These are phyloP conservation scores for Pogonomyrmex californicus DNA, from an alignment of 1,140 invertebrate genomes.

Conservation along the genomic window DNA sequence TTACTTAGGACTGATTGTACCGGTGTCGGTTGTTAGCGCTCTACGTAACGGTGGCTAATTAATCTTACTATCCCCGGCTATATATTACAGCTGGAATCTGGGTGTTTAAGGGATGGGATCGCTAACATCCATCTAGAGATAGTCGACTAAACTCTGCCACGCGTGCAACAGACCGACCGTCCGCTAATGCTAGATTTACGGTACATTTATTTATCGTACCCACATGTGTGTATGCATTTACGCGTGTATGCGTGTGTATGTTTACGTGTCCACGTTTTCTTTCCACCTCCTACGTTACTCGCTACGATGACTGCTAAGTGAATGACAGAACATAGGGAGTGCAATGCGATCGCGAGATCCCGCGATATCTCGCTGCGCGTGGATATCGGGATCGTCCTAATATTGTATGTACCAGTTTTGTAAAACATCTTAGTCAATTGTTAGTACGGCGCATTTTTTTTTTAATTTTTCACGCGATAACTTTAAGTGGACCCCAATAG, in stretches of 20 bases:
- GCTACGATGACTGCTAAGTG: neutral
- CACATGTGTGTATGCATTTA: neutral
- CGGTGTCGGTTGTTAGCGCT: neutral
- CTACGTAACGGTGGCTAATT: neutral
- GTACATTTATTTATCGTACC: neutral
- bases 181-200: conserved; percentile 21
- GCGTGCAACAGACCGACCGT: conserved; percentile 23
- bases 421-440: conserved; percentile 69
- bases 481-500: conserved; percentile 83
- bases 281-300: neutral
- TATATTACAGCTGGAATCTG: neutral
- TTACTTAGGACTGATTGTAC: conserved; percentile 23
- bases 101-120: neutral
- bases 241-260: neutral
- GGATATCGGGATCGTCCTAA: neutral
- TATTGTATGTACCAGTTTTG: conserved; percentile 64
- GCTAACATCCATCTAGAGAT: conserved; percentile 18
- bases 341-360: conserved; percentile 16
- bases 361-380: neutral
- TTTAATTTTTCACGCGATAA: conserved; percentile 73
- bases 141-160: conserved; percentile 3
- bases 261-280: neutral
- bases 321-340: conserved; percentile 33
- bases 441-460: conserved; percentile 39
- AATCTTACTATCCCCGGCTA: neutral